Evolutionary conservation across 2,888 invertebrate species (phyloP).

Genomic region (Alloplasta piceator): DNA sequence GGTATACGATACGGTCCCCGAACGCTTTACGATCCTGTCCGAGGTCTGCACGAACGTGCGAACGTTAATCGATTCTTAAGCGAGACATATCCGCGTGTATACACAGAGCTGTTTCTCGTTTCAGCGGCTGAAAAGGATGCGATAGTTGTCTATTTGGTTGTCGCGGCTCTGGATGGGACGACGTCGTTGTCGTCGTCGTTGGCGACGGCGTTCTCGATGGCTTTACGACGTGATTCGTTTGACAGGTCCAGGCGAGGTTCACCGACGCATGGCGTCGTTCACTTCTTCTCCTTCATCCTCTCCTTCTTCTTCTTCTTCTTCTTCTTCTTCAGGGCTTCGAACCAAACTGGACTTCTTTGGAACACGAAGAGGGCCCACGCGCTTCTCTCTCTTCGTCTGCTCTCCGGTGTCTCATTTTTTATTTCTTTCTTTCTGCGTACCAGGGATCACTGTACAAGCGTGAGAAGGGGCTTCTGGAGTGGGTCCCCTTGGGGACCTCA

Average conservation of each 20-base stretch:
- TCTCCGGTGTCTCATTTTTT: constrained; percentile 32
- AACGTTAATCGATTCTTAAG: constrained; percentile 55
- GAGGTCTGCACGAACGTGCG: constrained; percentile 12
- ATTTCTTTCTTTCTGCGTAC: constrained; percentile 19
- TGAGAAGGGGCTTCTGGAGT: constrained; percentile 60
- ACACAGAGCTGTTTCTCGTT: constrained; percentile 9
- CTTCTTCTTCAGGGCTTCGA: constrained; percentile 38
- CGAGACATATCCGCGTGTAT: constrained; percentile 42
- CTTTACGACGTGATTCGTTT: constrained; percentile 62
- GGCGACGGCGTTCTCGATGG: constrained; percentile 50
- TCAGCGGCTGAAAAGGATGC: constrained; percentile 2
- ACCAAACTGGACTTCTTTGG: constrained; percentile 46
- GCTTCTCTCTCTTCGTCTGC: constrained; percentile 34
- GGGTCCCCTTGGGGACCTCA: constrained; percentile 42
- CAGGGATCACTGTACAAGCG: constrained; percentile 46
- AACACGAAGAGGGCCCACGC: constrained; percentile 42
- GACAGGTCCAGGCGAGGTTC: constrained; percentile 56
- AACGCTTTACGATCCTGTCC: constrained; percentile 54
- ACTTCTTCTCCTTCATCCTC: constrained; percentile 15
- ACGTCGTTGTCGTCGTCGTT: constrained; percentile 11
- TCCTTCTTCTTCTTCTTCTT: constrained; percentile 40
- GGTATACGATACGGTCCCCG: constrained; percentile 49
- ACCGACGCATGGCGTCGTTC: constrained; percentile 34
- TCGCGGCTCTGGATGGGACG: constrained; percentile 20
- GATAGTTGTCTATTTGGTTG: constrained; percentile 21